phyloP scores from a whole-genome alignment of 2,888 invertebrate genomes.

The Pecten maximus region DNA sequence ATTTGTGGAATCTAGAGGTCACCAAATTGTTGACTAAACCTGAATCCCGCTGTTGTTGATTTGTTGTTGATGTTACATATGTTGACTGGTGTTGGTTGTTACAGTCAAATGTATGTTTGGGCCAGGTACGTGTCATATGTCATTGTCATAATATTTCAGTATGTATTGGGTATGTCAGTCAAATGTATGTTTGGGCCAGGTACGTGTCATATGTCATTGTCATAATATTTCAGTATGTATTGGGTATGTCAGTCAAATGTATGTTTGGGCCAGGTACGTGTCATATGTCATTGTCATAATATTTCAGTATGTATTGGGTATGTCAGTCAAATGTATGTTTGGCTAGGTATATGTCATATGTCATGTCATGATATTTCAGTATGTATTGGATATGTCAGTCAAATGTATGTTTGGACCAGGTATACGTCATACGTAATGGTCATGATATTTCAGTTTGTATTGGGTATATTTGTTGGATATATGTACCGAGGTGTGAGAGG shows the following conservation, averaged over 20 bases:
- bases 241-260: background rate
- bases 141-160: background rate
- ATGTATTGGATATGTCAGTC: background rate
- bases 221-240: background rate
- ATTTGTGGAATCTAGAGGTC: background rate
- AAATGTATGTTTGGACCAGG: background rate
- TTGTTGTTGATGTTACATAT: background rate
- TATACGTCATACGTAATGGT: background rate
- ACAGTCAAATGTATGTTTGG: conserved; percentile 5
- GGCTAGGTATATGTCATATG: background rate
- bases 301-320: background rate
- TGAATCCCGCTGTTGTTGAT: background rate
- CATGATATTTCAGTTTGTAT: background rate
- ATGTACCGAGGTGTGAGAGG: background rate
- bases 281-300: background rate
- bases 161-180: background rate
- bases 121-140: background rate
- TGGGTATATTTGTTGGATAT: background rate
- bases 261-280: background rate
- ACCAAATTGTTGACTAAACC: background rate
- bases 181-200: background rate
- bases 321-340: background rate
- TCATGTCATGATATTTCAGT: background rate
- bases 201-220: background rate
- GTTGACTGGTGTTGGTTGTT: conserved; percentile 2